Evolutionary conservation across 2,888 invertebrate genomes (phyloP), one percentile per base, ranked within the genome.

Genomic region (Cylindroiulus punctatus): DNA sequence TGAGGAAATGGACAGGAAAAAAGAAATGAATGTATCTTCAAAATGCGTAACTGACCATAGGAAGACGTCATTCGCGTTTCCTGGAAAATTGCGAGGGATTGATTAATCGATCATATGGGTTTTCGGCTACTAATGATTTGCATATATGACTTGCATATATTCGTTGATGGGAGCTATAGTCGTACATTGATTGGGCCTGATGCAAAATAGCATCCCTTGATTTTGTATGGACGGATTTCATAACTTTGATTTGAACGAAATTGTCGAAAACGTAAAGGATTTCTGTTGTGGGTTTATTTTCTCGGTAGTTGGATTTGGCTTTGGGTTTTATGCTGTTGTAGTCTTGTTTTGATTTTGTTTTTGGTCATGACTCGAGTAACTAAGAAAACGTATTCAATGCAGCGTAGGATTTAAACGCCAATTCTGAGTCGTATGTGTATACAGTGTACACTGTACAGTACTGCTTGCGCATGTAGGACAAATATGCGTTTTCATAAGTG

Each of bases 1-100:
- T 65, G 65, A 26, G 65, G 57, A 19, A 57, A 57, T n/a, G 19
- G 22, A n/a, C n/a, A 22, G n/a, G 19, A n/a, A 19, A n/a, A 57
- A 57, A 57, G 57, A 57, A 57, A 57, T 47, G 47, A 47, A 47
- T 47, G 57, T 5, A n/a, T 57, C 57, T n/a, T 57, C 57, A n/a
- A 19, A 57, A 1, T 17, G 57, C 5, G 3, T 19, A n/a, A 19
- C 57, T 57, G 57, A 57, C n/a, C n/a, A 5, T 57, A 57, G 57
- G n/a, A 57, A n/a, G n/a, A 26, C 65, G 26, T 22, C 26, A 65
- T 65, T 65, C 65, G 3, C n/a, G 12, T 26, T 57, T 8, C 22
- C 57, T 40, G 7, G 0, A 22, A 5, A 57, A 22, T 57, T n/a
- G n/a, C 57, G 10, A 57, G 57, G 22, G 7, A 22, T 0, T 7